These are phyloP conservation scores for Zaprionus obscuricornis DNA, from an alignment of 2,888 invertebrate genomes.

Conservation along the genomic window DNA sequence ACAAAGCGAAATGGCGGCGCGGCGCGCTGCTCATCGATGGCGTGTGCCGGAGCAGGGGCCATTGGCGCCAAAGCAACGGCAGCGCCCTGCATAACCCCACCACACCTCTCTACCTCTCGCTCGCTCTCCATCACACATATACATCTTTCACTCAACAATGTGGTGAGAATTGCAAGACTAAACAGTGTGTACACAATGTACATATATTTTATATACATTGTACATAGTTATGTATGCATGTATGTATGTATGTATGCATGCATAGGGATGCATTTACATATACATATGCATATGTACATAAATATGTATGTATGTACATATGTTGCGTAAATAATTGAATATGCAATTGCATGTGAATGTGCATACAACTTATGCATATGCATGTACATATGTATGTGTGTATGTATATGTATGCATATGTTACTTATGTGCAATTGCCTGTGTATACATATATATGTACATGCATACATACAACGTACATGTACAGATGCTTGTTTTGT, in stretches of 20 bases:
- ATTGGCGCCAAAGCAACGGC: conserved; percentile 37
- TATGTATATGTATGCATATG: conserved; percentile 3
- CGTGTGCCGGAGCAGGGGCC: conserved; percentile 38
- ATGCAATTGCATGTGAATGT: too few relatives aligned
- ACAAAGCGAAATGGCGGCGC: conserved; percentile 17
- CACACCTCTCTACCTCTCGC: neutral
- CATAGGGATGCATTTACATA: conserved; percentile 16
- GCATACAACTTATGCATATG: too few relatives aligned
- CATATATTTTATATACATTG: conserved; percentile 1
- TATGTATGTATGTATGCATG: too few relatives aligned
- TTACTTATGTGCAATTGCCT: too few relatives aligned
- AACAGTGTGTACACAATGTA: conserved; percentile 2
- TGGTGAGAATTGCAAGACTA: conserved; percentile 18
- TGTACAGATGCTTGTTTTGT: neutral
- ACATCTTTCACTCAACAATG: neutral
- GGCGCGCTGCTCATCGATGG: conserved; percentile 16
- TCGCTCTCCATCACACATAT: neutral
- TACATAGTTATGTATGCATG: conserved; percentile 25
- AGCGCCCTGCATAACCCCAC: conserved; percentile 10
- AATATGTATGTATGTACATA: neutral
- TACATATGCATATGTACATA: conserved; percentile 3
- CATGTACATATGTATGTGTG: conserved; percentile 1
- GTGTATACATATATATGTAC: neutral
- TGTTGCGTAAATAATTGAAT: conserved; percentile 25
- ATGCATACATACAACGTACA: neutral